These are phyloP conservation scores for Dreissena rostriformis DNA, from an alignment of 1,140 invertebrate genomes.

Conservation along the genomic window DNA sequence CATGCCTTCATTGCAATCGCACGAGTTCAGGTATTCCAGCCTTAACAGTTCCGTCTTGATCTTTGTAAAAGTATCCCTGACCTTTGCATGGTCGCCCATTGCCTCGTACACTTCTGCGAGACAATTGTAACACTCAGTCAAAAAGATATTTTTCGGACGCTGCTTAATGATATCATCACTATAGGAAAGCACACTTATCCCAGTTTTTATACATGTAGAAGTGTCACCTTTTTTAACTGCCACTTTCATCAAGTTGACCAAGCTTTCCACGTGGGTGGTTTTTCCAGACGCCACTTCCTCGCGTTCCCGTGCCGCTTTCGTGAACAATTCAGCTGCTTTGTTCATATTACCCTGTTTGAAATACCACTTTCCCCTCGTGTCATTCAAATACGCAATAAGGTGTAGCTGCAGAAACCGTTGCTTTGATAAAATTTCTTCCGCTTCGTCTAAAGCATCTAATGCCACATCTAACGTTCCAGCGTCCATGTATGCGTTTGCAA, in stretches of 20 bases:
- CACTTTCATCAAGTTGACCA: conserved; percentile 34
- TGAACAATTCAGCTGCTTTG: conserved; percentile 22
- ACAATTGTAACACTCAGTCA: conserved; percentile 32
- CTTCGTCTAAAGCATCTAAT: conserved; percentile 27
- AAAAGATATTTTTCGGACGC: conserved; percentile 32
- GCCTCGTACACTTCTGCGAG: conserved; percentile 25
- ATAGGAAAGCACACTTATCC: conserved; percentile 12
- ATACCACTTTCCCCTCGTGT: conserved; percentile 40
- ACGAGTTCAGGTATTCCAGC: conserved; percentile 2
- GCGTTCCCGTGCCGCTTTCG: conserved; percentile 17
- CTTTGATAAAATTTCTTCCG: conserved; percentile 2
- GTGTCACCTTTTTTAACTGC: neutral
- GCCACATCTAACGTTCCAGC: conserved; percentile 14
- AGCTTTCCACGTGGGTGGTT: conserved; percentile 29
- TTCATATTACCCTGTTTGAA: neutral
- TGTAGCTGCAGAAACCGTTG: neutral
- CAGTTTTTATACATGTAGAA: neutral
- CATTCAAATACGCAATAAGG: conserved; percentile 19
- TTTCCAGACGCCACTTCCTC: conserved; percentile 1
- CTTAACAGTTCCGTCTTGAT: conserved; percentile 40
- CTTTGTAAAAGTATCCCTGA: conserved; percentile 23
- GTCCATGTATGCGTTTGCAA: conserved; percentile 6
- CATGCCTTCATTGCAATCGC: conserved; percentile 13
- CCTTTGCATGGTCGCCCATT: neutral
- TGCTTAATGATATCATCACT: neutral